Evolutionary conservation across 2,888 invertebrate genomes (phyloP).

Genomic region (Athalia circularis): DNA sequence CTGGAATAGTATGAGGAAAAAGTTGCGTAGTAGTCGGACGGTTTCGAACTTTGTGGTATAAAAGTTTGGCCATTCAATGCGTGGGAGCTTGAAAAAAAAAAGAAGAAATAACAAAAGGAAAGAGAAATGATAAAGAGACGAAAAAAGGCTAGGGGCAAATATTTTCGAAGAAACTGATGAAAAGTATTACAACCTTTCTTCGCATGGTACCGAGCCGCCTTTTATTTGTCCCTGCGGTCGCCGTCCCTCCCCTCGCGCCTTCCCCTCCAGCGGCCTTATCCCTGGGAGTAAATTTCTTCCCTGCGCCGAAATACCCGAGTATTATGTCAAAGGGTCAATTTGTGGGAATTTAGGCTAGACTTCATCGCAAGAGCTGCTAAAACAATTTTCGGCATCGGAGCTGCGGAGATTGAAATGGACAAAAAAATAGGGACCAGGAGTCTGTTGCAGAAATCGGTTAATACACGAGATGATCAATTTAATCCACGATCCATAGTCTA

Average conservation of each 20-base stretch:
- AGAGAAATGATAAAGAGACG: not conserved
- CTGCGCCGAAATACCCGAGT: not conserved
- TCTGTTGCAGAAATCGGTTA: not conserved
- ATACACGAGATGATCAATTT: not conserved
- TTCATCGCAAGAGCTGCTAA: not conserved
- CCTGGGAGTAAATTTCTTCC: slow-evolving; percentile 4
- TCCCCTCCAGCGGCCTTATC: slow-evolving; percentile 8
- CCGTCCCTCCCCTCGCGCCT: slow-evolving; percentile 3
- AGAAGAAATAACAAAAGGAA: not conserved
- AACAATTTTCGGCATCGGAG: slow-evolving; percentile 2
- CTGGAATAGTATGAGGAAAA: not conserved
- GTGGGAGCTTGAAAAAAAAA: not conserved
- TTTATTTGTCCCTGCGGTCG: not conserved
- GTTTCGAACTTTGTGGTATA: not conserved
- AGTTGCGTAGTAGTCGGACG: not conserved
- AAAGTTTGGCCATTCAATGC: slow-evolving; percentile 9
- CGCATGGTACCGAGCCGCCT: not conserved
- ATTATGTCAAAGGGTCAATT: slow-evolving; percentile 38
- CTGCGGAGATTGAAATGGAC: not conserved
- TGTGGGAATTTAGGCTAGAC: not conserved
- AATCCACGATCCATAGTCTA: not conserved
- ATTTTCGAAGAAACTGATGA: slow-evolving; percentile 16
- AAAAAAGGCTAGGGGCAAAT: not conserved
- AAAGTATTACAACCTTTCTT: not conserved
- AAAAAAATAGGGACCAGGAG: not conserved